Percentiles rank a stretch among this genome's conserved stretches.
Evolutionary conservation across 2,797 vertebrate genomes (phyloP).

Genomic region (Rhabdomys pumilio): DNA sequence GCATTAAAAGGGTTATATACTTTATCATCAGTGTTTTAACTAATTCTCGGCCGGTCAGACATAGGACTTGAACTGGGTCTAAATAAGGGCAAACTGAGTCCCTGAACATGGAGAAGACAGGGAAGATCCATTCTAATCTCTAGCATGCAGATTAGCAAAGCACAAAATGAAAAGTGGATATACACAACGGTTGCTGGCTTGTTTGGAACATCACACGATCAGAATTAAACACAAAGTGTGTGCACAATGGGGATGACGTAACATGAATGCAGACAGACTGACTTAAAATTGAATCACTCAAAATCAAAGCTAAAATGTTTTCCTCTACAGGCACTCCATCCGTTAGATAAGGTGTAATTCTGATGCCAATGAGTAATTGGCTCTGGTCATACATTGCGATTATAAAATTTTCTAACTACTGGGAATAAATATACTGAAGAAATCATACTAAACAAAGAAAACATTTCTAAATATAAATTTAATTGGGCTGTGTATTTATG

Average conservation of each 20-base stretch:
- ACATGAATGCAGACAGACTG: slow-evolving; percentile 67
- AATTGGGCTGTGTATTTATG: not conserved
- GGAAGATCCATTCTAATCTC: not conserved
- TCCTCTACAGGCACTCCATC: slow-evolving; percentile 67
- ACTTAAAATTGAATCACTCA: slow-evolving; percentile 62
- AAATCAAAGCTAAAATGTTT: slow-evolving; percentile 85
- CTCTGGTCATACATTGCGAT: not conserved
- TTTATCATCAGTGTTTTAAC: slow-evolving; percentile 48
- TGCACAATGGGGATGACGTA: slow-evolving; percentile 75
- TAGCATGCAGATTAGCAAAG: slow-evolving; percentile 7
- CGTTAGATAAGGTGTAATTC: not conserved
- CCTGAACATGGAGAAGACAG: not conserved
- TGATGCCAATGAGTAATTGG: not conserved
- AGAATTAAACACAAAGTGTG: slow-evolving; percentile 72
- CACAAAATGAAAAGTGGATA: slow-evolving; percentile 24
- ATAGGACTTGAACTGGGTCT: slow-evolving; percentile 6
- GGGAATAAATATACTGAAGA: not conserved
- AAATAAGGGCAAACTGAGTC: slow-evolving; percentile 52
- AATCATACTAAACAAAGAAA: slow-evolving; percentile 17
- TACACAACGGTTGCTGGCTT: not conserved
- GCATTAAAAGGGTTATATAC: not conserved
- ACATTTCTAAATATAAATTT: not conserved
- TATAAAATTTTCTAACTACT: not conserved
- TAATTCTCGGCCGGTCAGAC: not conserved
- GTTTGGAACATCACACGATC: slow-evolving; percentile 36